Percentiles rank a stretch among this genome's conserved stretches.
Evolutionary conservation across 2,797 vertebrate species (phyloP).

Genomic region (Erethizon dorsatum): DNA sequence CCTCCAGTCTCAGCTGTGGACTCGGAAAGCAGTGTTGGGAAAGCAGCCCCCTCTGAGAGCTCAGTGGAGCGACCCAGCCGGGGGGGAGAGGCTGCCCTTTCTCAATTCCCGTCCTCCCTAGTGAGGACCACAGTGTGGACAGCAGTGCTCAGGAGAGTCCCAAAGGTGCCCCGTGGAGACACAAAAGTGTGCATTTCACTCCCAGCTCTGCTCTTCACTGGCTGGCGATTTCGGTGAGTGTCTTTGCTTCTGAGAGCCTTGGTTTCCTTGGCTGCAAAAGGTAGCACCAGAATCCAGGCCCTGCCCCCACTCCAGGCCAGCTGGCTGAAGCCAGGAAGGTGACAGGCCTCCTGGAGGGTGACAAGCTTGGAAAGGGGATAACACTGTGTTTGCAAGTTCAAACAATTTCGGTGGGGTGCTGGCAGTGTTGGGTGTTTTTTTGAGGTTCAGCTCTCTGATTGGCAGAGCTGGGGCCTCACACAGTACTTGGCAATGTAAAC

Average conservation of each 20-base stretch:
- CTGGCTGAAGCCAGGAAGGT: fast-evolving
- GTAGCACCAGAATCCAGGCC: background rate
- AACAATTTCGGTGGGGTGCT: background rate
- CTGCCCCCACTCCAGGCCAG: background rate
- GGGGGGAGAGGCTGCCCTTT: background rate
- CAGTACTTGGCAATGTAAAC: background rate
- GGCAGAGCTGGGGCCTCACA: background rate
- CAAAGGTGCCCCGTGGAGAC: fast-evolving
- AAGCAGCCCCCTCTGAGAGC: background rate
- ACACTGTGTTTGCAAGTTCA: background rate
- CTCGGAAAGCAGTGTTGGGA: background rate
- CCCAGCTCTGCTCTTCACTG: background rate
- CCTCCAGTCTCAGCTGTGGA: background rate
- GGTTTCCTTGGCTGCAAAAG: background rate
- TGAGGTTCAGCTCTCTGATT: background rate
- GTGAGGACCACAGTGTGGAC: background rate
- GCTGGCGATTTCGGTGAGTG: background rate
- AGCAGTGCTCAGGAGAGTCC: background rate
- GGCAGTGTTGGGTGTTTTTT: background rate
- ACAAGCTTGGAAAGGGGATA: background rate
- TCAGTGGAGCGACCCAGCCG: background rate
- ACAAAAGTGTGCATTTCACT: too few relatives aligned
- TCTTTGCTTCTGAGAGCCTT: background rate
- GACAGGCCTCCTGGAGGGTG: background rate
- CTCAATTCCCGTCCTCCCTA: too few relatives aligned